Evolutionary conservation across 2,888 invertebrate species (phyloP).

Genomic region (Adelognathus sp.): DNA sequence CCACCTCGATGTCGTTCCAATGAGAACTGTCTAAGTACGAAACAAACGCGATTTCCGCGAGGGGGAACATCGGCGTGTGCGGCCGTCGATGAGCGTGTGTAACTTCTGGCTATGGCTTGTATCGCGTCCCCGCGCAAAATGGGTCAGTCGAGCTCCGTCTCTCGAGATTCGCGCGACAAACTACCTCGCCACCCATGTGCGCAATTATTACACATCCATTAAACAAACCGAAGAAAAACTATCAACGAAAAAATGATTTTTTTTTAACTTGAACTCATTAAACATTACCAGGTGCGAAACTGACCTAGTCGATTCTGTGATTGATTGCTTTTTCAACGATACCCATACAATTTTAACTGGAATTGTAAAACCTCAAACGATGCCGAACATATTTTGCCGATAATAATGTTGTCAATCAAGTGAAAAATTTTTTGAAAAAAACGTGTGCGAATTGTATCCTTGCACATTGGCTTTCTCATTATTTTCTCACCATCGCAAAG

Average conservation of each 20-base stretch:
- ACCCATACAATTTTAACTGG: too few relatives aligned
- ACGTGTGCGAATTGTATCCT: too few relatives aligned
- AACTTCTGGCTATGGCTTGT: slow-evolving; percentile 39
- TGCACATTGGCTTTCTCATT: too few relatives aligned
- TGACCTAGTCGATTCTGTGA: too few relatives aligned
- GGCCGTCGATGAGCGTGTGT: slow-evolving; percentile 33
- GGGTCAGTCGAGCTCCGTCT: slow-evolving; percentile 51
- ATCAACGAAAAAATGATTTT: background rate
- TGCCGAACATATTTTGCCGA: too few relatives aligned
- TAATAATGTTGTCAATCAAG: too few relatives aligned
- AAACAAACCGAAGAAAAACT: background rate
- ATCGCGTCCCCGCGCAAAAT: slow-evolving; percentile 52
- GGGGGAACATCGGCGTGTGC: slow-evolving; percentile 21
- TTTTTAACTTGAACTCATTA: background rate
- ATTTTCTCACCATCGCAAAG: too few relatives aligned
- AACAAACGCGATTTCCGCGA: background rate
- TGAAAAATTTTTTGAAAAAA: too few relatives aligned
- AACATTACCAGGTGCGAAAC: too few relatives aligned
- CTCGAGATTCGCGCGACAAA: slow-evolving; percentile 54
- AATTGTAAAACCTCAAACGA: too few relatives aligned
- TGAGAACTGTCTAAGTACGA: slow-evolving; percentile 2
- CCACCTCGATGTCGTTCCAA: background rate
- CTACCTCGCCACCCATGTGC: background rate
- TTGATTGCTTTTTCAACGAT: too few relatives aligned
- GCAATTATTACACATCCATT: slow-evolving; percentile 4